A percentile compares a stretch with the other conserved stretches of the same genome.
Evolutionary conservation across 2,888 invertebrate species (phyloP).

Genomic region (Podabrus alpinus): DNA sequence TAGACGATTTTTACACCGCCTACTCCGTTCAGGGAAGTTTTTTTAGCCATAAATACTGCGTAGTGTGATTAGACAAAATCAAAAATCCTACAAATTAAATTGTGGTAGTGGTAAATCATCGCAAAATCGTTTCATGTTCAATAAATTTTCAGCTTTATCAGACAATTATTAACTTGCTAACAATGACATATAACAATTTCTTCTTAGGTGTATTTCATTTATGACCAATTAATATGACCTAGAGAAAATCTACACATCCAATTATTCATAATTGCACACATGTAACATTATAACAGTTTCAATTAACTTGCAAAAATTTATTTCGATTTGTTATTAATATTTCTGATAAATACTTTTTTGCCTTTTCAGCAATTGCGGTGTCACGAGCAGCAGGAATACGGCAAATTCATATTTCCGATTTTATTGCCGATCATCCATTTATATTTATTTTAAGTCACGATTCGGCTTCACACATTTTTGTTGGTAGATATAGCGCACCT

Average conservation of each 20-base stretch:
- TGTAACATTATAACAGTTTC: not conserved
- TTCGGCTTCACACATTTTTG: not conserved
- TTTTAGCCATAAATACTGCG: too few relatives aligned
- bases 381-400: not conserved
- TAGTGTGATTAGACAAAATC: too few relatives aligned
- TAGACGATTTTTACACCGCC: too few relatives aligned
- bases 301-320: not conserved
- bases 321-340: not conserved
- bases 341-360: not conserved
- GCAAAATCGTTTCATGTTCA: not conserved
- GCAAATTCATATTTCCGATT: not conserved
- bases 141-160: not conserved
- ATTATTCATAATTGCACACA: not conserved
- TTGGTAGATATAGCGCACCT: not conserved
- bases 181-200: not conserved
- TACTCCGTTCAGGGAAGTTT: too few relatives aligned
- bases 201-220: not conserved
- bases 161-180: too few relatives aligned
- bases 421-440: not conserved
- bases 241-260: not conserved
- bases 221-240: not conserved
- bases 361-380: not conserved
- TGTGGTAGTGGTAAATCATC: too few relatives aligned
- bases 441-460: not conserved
- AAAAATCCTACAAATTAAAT: too few relatives aligned